Percentiles rank a stretch among this genome's conserved stretches.
phyloP scores from a whole-genome alignment of 2,113 vertebrate species.

The Irena cyanogastra region DNA sequence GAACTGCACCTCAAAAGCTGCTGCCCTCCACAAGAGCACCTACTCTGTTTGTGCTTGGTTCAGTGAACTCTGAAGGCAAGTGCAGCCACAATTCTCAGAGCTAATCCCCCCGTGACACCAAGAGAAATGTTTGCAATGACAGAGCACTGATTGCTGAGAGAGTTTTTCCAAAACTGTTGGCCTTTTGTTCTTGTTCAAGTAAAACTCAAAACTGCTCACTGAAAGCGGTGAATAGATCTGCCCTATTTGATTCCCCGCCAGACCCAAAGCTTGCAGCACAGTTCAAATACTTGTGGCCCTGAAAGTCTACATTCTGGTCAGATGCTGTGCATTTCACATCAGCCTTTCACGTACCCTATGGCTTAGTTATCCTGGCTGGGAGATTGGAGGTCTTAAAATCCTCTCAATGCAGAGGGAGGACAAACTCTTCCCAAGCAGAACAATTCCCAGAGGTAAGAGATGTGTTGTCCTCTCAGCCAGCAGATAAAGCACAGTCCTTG shows the following conservation, averaged over 20 bases:
- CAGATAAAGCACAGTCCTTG: neutral
- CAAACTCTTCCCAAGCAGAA: neutral
- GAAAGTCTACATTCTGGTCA: neutral
- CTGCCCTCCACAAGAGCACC: neutral
- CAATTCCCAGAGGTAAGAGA: neutral
- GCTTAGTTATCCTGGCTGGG: neutral
- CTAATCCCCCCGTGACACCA: neutral
- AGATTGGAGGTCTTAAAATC: neutral
- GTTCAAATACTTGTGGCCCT: conserved; percentile 6
- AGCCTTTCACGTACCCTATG: neutral
- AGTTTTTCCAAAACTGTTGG: neutral
- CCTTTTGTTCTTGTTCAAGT: conserved; percentile 33
- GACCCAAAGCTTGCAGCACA: neutral
- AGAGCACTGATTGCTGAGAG: neutral
- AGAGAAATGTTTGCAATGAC: neutral
- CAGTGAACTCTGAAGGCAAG: neutral
- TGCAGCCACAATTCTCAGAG: neutral
- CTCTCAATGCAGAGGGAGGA: neutral
- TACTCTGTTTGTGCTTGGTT: neutral
- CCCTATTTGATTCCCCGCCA: conserved; percentile 5
- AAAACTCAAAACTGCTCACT: neutral
- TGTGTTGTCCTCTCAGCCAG: neutral
- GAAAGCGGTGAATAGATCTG: neutral
- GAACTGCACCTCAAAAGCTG: neutral
- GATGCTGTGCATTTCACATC: neutral